Conservation (phyloP, 2,113 vertebrate species). For the Eubucco bourcierii region DNA sequence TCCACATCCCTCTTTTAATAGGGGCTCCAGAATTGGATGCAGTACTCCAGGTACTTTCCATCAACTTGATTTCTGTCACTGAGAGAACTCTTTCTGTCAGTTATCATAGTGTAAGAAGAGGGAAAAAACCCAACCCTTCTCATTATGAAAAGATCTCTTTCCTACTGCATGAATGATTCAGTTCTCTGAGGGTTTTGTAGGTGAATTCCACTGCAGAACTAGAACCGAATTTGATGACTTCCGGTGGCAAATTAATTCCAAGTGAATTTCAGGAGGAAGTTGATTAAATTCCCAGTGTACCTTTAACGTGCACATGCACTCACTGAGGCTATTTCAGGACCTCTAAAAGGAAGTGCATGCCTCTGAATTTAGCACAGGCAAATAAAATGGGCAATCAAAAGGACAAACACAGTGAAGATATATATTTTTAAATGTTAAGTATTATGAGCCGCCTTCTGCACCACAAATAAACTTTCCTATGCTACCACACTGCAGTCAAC, state of each 20-base stretch:
- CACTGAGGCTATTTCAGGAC: not conserved
- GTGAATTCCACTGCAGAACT: not conserved
- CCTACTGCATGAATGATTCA: not conserved
- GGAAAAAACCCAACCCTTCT: not conserved
- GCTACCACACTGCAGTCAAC: not conserved
- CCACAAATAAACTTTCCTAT: slow-evolving; percentile 25
- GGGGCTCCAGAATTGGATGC: too few relatives aligned
- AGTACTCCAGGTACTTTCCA: not conserved
- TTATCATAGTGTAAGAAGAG: not conserved
- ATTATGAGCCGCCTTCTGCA: not conserved
- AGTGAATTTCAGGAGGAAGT: not conserved
- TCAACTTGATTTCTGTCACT: not conserved
- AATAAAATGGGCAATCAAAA: not conserved
- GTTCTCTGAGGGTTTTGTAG: not conserved
- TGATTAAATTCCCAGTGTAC: not conserved
- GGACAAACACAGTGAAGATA: not conserved
- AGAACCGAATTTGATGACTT: not conserved
- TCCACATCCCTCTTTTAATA: too few relatives aligned
- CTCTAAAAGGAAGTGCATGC: not conserved
- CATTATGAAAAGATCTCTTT: not conserved
- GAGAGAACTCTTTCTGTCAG: not conserved
- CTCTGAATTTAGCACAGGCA: not conserved
- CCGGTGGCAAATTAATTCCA: not conserved
- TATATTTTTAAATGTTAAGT: not conserved
- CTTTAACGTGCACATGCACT: not conserved